Base-by-base conservation (phyloP, 2,797 vertebrate species). In the Bovichtus diacanthus region DNA sequence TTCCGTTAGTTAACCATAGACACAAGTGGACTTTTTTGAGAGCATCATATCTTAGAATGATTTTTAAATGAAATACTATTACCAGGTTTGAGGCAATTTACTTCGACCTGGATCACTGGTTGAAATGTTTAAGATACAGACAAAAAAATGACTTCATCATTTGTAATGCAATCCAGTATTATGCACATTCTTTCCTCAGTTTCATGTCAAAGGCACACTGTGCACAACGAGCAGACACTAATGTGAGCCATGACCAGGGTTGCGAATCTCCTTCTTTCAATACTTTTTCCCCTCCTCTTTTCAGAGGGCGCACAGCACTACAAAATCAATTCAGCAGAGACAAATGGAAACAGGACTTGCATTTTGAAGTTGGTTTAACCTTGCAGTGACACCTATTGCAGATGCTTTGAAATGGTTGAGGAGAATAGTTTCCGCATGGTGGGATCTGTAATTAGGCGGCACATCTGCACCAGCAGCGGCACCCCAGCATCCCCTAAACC, bases 401-500 rank as follows among this genome's bases (percentile, higher is more conserved):
- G 74, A 86, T 82, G 90, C 89, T 94, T 94, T 92, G 88, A 94
- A 94, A 93, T 75, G 83, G 87, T 89, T 83, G 82, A 60, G 80
- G 88, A 81, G 87, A 93, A 93, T 93, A 88, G 90, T 94, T 93
- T 94, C 93, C 86, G 90, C 91, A 92, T 93, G 92, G 89, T 68
- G 85, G 86, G 83, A 90, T 88, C 79, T 90, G 88, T 78, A 91
- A 92, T 92, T 93, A 94, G 90, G 87, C 87, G 65, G 86, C 89
- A 92, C 93, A 94, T 93, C 92, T 93, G 91, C 82, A 88, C 77
- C 84, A 75, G 87, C 81, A 50, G 81, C 82, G 62, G 69, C 73
- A 74, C 64, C 62, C 44, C 76, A 5, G 67, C 61, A 70, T 74
- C 70, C 76, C 63, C 71, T 68, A 74, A 65, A 84, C 83, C 70